Evolutionary conservation across 2,888 invertebrate species (phyloP).

Genomic region (Beris morrisii): DNA sequence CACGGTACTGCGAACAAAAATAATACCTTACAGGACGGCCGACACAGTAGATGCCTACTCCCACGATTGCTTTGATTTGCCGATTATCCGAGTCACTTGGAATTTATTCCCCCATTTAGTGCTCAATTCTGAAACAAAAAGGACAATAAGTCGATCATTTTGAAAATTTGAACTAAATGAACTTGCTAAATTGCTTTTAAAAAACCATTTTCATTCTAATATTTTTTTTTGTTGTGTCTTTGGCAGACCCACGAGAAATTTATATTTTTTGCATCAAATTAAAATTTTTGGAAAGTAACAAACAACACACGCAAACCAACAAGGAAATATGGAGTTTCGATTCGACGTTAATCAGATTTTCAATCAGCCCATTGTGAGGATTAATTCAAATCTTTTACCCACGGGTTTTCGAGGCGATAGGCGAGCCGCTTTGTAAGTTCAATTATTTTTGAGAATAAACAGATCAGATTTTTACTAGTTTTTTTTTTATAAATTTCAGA

Average conservation of each 20-base stretch:
- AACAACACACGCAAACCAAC: constrained; percentile 24
- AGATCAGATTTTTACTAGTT: not conserved
- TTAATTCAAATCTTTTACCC: constrained; percentile 59
- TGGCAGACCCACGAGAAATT: not conserved
- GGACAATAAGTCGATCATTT: constrained; percentile 1
- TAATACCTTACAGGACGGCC: not conserved
- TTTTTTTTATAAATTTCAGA: constrained; percentile 49
- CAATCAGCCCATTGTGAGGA: constrained; percentile 58
- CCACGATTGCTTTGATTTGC: too few relatives aligned
- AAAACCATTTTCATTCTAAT: not conserved
- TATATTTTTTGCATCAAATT: not conserved
- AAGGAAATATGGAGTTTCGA: constrained; percentile 60
- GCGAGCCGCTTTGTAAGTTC: constrained; percentile 58
- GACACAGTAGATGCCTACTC: too few relatives aligned
- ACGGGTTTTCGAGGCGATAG: constrained; percentile 60
- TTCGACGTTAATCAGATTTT: constrained; percentile 60
- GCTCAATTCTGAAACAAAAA: constrained; percentile 13
- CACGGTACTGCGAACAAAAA: constrained; percentile 13
- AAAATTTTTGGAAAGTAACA: not conserved
- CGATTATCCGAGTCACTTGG: too few relatives aligned
- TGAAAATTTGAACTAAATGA: not conserved
- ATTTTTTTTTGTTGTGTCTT: constrained; percentile 9
- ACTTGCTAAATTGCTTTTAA: constrained; percentile 6
- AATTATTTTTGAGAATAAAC: constrained; percentile 4
- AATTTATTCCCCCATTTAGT: not conserved